Evolutionary conservation across 2,113 vertebrate genomes (phyloP).

Genomic region (Micromys minutus): DNA sequence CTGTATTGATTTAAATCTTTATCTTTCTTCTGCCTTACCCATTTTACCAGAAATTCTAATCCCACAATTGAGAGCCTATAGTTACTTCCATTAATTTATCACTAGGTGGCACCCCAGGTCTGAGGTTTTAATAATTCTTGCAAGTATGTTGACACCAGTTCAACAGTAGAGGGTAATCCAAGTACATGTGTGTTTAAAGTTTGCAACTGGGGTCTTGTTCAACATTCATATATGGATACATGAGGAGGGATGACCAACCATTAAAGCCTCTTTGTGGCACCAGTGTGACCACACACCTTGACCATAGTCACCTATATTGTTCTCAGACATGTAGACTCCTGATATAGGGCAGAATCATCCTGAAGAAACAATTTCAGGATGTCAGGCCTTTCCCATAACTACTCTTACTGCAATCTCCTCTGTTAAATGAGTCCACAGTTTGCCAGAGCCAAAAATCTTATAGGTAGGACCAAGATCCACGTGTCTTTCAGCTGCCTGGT

Average conservation of each 20-base stretch:
- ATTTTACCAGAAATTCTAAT: not conserved
- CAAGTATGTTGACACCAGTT: not conserved
- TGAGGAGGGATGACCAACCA: not conserved
- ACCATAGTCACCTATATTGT: too few relatives aligned
- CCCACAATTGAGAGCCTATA: too few relatives aligned
- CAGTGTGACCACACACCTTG: not conserved
- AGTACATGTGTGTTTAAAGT: not conserved
- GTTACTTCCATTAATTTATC: not conserved
- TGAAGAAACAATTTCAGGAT: not conserved
- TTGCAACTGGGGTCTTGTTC: not conserved
- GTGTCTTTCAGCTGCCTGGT: accelerated
- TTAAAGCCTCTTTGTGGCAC: accelerated
- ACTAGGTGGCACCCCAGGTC: not conserved
- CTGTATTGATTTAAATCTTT: not conserved
- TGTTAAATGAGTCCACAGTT: not conserved
- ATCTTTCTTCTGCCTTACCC: not conserved
- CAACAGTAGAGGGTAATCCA: not conserved
- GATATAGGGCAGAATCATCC: not conserved
- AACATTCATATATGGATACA: too few relatives aligned
- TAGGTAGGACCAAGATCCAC: not conserved
- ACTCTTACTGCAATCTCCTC: not conserved
- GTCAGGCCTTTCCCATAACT: not conserved
- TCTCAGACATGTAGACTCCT: accelerated
- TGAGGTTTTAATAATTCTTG: not conserved
- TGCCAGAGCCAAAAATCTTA: not conserved